Base-by-base conservation (phyloP, 2,113 vertebrate genomes). In the Junco hyemalis region DNA sequence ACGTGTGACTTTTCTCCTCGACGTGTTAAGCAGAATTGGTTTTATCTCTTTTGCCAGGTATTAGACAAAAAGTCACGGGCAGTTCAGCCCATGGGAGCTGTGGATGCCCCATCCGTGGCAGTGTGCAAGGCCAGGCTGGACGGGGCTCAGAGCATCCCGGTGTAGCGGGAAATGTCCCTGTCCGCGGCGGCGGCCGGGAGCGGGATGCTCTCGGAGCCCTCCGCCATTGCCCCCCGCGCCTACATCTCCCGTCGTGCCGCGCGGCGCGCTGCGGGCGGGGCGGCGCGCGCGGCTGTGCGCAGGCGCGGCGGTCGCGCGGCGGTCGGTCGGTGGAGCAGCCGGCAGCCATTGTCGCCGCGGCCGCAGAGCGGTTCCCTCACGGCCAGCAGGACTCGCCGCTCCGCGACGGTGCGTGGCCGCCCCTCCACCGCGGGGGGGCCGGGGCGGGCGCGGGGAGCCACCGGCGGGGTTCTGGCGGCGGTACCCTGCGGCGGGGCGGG, bases 131-230 rank as follows among this genome's bases (percentile, higher is more conserved):
- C 17, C 48, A 8, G 42, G 50, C 2, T 1, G 72, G 21, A 6
- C 4, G 36, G 16, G 26, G 26, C 50, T 23, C 31, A 5, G 42
- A 25, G 29, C 23, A 11, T 1, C 25, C 51, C 0, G 60, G 1
- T 16, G 1, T 0, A 3, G 19, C 26, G 23, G 18, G 20, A 11
- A 12, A 1, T 6, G 15, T 40, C 65, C 8, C 16, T 25, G 48
- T 11, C n/a, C 29, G 4, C 0, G 40, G 12, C 19, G 12, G 14
- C 4, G 28, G 14, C 1, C 0, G 4, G 38, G 0, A 9, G 8
- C 33, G 3, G 5, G 6, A 6, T 0, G 8, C 1, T 0, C 9
- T 3, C 19, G 0, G 0, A 2, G 8, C 0, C 0, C 48, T 1
- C 35, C 48, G 35, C 56, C 56, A 31, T 24, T 28, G 14, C 7